These are phyloP conservation scores for Condylura cristata DNA, from an alignment of 2,113 vertebrate genomes.

Conservation along the genomic window DNA sequence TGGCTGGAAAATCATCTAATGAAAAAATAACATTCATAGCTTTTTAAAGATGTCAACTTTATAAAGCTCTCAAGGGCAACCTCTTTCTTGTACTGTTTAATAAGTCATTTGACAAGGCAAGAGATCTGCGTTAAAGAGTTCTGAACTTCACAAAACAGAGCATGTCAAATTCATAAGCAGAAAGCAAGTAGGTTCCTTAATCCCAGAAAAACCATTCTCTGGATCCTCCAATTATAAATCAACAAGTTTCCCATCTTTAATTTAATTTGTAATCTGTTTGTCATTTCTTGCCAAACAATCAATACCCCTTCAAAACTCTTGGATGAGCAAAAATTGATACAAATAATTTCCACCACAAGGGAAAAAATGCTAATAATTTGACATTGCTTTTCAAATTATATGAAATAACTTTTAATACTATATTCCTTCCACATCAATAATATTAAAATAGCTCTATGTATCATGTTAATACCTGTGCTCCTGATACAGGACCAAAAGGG, in stretches of 20 bases:
- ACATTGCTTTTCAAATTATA: background rate
- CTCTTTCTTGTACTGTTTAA: background rate
- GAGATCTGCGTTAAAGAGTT: background rate
- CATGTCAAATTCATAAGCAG: background rate
- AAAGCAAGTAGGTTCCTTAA: background rate
- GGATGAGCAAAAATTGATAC: slow-evolving; percentile 13
- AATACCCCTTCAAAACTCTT: background rate
- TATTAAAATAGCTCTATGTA: background rate
- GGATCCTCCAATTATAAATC: background rate
- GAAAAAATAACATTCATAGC: background rate
- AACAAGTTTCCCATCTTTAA: slow-evolving; percentile 36
- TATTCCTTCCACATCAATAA: slow-evolving; percentile 7
- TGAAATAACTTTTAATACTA: background rate
- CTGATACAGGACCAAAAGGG: slow-evolving; percentile 93
- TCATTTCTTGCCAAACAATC: slow-evolving; percentile 35
- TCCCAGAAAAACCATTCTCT: background rate
- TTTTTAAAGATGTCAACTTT: background rate
- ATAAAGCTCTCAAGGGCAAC: background rate
- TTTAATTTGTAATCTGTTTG: slow-evolving; percentile 28
- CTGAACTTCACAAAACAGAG: background rate
- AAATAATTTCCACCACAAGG: background rate
- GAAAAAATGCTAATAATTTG: background rate
- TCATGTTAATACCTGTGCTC: slow-evolving; percentile 91
- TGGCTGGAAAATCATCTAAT: slow-evolving; percentile 37
- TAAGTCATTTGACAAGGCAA: background rate